Base-by-base conservation (phyloP, 2,888 invertebrate species). In the Cyaniris semiargus region DNA sequence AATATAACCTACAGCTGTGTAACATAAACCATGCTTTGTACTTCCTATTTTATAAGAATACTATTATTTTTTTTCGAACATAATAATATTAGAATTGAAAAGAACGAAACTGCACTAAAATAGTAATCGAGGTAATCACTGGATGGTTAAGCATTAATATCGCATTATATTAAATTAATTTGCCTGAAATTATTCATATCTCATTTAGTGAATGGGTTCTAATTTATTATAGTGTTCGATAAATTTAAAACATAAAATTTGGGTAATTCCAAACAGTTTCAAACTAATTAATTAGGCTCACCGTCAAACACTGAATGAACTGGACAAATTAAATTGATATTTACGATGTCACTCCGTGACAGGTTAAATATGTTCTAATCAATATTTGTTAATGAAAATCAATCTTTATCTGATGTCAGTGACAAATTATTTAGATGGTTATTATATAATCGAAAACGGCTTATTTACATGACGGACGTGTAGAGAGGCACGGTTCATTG, bases 251-350 rank as follows among this genome's bases (percentile, higher is more conserved):
- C 18, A 44, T 60, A 58, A 31, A 76, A 71, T 78, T 78, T 4
- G n/a, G 44, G 15, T 78, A 15, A 76, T 74, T 74, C 76, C 66
- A 79, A 74, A 60, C 76, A 79, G 79, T 70, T 76, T 44, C 23
- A 70, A n/a, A 76, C 76, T 76, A 77, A 79, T 79, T 79, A 79
- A 79, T 79, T 77, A 76, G 76, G 74, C 53, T 53, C 23, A 74
- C 27, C 18, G 70, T 81, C 82, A 80, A 79, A 79, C 74, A 78
- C 78, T 81, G 82, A 81, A 82, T 80, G 81, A 84, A 86, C 85
- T 83, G 85, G 87, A 85, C 86, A 84, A 85, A 83, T 83, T 81
- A 85, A 87, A 87, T 86, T 85, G 84, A 85, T 86, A 87, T 86
- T 87, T 85, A 83, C 81, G 78, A 85, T 86, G 86, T 86, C 83